Percentiles rank a stretch among this genome's conserved stretches.
Conservation (phyloP, 2,797 vertebrate genomes). For the Typhlichthys subterraneus region DNA sequence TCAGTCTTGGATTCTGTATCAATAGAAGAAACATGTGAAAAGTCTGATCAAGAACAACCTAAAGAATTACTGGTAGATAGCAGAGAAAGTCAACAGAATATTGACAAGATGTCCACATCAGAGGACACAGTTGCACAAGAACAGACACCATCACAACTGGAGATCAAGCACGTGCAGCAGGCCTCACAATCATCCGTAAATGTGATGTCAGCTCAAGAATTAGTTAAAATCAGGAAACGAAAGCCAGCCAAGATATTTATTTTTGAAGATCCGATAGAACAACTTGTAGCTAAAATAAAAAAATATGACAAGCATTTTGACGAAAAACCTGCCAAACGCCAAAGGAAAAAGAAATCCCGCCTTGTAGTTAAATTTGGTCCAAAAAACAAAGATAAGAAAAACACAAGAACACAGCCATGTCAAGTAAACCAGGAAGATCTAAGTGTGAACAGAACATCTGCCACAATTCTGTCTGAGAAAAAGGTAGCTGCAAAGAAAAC, state of each 20-base stretch:
- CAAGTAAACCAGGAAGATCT: slow-evolving; percentile 40
- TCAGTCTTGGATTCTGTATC: slow-evolving; percentile 12
- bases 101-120: slow-evolving; percentile 21
- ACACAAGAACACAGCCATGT: slow-evolving; percentile 52
- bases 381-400: slow-evolving; percentile 71
- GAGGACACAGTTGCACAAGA: slow-evolving; percentile 27
- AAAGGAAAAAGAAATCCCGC: slow-evolving; percentile 65
- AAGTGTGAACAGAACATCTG: slow-evolving; percentile 26
- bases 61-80: slow-evolving; percentile 25
- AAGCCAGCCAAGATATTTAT: slow-evolving; percentile 62
- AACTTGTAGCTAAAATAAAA: slow-evolving; percentile 49
- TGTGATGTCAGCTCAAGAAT: slow-evolving; percentile 71
- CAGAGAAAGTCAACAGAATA: slow-evolving; percentile 13
- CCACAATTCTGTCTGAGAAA: slow-evolving; percentile 29
- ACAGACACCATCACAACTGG: slow-evolving; percentile 12
- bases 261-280: slow-evolving; percentile 69
- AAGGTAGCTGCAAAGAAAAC: slow-evolving; percentile 59
- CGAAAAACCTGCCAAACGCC: slow-evolving; percentile 59
- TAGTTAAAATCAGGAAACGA: slow-evolving; percentile 73
- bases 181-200: slow-evolving; percentile 50
- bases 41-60: slow-evolving; percentile 11
- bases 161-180: slow-evolving; percentile 34
- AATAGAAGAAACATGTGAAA: slow-evolving; percentile 21
- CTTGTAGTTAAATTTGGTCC: slow-evolving; percentile 74
- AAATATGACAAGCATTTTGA: slow-evolving; percentile 51